Conservation (phyloP, 2,797 vertebrate species). For the Propithecus deckenii region DNA sequence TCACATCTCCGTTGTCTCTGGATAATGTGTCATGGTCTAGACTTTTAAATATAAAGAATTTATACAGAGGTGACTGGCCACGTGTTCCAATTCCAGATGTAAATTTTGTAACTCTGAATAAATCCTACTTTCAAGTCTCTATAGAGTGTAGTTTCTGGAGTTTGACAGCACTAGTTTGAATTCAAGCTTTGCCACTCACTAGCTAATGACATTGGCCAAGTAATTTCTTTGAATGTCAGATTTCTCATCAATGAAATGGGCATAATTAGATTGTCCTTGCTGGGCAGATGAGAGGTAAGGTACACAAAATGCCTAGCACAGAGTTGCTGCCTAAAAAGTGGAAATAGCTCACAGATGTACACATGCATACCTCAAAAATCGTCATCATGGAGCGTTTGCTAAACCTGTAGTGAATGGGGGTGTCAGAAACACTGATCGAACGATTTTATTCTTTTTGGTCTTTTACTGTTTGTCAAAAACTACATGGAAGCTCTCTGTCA, state of each 20-base stretch:
- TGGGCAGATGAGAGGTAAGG: background rate
- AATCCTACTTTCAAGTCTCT: background rate
- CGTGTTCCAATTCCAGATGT: background rate
- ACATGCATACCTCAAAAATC: background rate
- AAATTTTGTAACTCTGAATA: constrained; percentile 4
- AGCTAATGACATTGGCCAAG: background rate
- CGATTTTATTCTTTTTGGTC: background rate
- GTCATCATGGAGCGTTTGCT: background rate
- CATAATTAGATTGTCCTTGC: background rate
- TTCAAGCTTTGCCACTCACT: background rate
- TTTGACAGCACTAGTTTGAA: background rate
- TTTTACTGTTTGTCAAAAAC: background rate
- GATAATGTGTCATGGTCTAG: background rate
- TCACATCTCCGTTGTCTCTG: background rate
- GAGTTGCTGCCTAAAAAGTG: background rate
- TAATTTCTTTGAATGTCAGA: background rate
- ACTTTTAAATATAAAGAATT: background rate
- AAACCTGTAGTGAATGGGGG: background rate
- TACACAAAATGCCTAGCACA: background rate
- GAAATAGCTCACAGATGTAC: background rate
- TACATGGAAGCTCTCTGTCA: background rate
- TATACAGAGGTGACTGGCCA: background rate
- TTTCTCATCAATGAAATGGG: background rate
- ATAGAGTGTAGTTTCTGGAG: background rate
- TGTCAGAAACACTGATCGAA: background rate